Evolutionary conservation across 2,113 vertebrate species (phyloP).

Genomic region (Isurus oxyrinchus): DNA sequence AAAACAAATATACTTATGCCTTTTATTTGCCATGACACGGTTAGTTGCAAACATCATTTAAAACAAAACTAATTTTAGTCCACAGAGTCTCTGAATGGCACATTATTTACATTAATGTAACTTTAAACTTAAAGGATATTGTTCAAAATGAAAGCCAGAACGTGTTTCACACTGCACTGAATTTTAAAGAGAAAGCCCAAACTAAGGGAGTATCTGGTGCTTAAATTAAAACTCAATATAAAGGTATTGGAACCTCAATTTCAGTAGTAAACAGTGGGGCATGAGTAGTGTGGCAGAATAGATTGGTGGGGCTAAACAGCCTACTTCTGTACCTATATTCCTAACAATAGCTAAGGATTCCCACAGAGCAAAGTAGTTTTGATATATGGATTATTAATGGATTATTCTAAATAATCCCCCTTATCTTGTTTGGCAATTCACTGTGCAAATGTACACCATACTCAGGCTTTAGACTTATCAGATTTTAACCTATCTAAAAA

Average conservation of each 20-base stretch:
- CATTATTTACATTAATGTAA: neutral
- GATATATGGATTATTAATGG: neutral
- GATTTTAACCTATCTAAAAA: neutral
- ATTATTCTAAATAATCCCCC: neutral
- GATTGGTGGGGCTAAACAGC: neutral
- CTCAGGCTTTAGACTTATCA: neutral
- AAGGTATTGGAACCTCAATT: neutral
- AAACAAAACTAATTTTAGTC: neutral
- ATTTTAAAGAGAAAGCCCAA: no score
- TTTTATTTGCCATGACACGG: neutral
- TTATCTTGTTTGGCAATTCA: neutral
- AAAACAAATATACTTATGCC: constrained; percentile 28
- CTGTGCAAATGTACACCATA: neutral
- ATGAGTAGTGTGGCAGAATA: neutral
- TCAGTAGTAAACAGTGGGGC: neutral
- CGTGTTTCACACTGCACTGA: neutral
- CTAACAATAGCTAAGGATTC: neutral
- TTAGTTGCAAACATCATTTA: neutral
- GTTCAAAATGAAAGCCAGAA: neutral
- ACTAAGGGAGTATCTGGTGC: neutral
- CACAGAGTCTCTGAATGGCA: neutral
- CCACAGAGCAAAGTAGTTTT: neutral
- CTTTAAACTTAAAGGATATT: neutral
- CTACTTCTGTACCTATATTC: neutral
- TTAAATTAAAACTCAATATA: neutral